A percentile compares a stretch with the other conserved stretches of the same genome.
Conservation (phyloP, 2,797 vertebrate genomes). For the Lutjanus argentimaculatus region DNA sequence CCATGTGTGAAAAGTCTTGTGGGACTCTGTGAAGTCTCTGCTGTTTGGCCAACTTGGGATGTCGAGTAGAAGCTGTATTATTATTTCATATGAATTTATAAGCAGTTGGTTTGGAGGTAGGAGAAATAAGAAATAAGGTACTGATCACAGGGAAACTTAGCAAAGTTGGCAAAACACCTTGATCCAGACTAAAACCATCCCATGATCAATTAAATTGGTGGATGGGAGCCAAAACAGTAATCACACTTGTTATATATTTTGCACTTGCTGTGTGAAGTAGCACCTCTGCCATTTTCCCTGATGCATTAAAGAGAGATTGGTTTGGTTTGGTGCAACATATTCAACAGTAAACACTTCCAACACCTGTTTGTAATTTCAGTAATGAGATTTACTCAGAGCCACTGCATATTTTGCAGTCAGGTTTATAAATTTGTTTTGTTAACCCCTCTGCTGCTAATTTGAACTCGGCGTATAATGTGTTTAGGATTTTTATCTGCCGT, state of each 20-base stretch:
- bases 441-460: neutral
- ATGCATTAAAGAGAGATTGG: constrained; percentile 8
- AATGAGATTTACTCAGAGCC: constrained; percentile 14
- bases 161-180: neutral
- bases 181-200: neutral
- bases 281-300: neutral
- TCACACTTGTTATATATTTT: neutral
- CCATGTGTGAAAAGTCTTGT: neutral
- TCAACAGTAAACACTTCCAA: neutral
- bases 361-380: constrained; percentile 32
- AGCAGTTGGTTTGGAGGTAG: neutral
- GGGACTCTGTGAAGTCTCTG: neutral
- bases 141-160: constrained; percentile 17
- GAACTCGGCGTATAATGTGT: constrained; percentile 14
- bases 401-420: neutral
- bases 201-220: neutral
- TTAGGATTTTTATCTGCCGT: constrained; percentile 18
- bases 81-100: constrained; percentile 24
- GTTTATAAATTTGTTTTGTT: constrained; percentile 9
- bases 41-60: neutral
- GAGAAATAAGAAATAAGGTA: constrained; percentile 1
- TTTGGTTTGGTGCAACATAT: neutral
- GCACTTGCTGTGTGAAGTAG: constrained; percentile 14
- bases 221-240: neutral
- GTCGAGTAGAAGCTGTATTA: constrained; percentile 11